Base-by-base conservation (phyloP, 2,113 vertebrate genomes). In the Conger conger region DNA sequence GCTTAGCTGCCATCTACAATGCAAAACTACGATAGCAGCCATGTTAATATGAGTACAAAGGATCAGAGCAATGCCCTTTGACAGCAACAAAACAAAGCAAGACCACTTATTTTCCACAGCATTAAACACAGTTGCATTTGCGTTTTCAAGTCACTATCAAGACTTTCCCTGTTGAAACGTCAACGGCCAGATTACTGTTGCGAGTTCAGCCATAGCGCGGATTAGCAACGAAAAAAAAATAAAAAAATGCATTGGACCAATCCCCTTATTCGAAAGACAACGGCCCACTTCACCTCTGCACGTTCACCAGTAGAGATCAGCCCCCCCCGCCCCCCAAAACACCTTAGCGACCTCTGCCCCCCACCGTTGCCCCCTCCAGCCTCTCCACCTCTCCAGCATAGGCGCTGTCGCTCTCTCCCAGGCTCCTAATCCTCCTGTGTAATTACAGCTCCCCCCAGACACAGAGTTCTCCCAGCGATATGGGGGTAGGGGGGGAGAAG, bases 391-490 rank as follows among this genome's bases (percentile, higher is more conserved):
- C 88, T 89, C 87, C 80, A 86, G 89, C 88, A 88, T 88, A 93
- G 90, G 89, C 80, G 60, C 87, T 93, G 90, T 89, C 86, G 91
- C 91, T 92, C 93, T 89, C 93, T 91, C 93, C 87, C 87, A 90
- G 87, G 91, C 90, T 87, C 90, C 87, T 95, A 95, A 95, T 95
- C 94, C 93, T 84, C 89, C 91, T 88, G 88, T 92, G 92, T 94
- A 94, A 95, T 94, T 94, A 93, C 90, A 88, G 92, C 90, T 92
- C 90, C 92, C 92, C 86, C 87, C 86, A 88, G 94, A 91, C 93
- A 91, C 91, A 89, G 92, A 93, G 86, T 93, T 91, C 93, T 93
- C 90, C 84, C 92, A 91, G 93, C 77, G 83, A 87, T 89, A 84
- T 85, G 77, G 50, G 82, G 81, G n/a, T 88, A 87, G 86, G 82